Evolutionary conservation across 2,797 vertebrate species (phyloP), one percentile per base, ranked within the genome.

Genomic region (Leontocebus nigricollis): DNA sequence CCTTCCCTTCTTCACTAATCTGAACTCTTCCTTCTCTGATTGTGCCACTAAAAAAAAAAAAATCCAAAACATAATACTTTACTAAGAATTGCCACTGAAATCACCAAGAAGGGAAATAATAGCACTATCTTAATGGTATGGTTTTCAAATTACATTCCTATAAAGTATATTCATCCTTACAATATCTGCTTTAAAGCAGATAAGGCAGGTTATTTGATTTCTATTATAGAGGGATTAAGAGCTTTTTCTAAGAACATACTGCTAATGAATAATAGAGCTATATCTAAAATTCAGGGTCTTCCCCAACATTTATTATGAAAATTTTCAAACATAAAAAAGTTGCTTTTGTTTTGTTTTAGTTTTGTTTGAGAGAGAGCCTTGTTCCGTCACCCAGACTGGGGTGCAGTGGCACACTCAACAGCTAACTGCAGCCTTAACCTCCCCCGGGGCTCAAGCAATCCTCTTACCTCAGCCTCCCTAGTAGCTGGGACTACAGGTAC

Each of bases 221-320:
- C 33, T 94, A 55, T 88, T 84, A 67, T 55, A 82, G 64, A 90
- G 27, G 41, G 41, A 36, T 82, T 76, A 86, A 94, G 36, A 30
- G 11, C n/a, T 85, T 95, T 96, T 94, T 64, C 48, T 70, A 86
- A 95, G 30, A 93, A 46, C 11, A 88, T 24, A 94, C 41, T 93
- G 52, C 13, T 83, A 89, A 61, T 64, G 86, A 94, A 57, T 55
- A 77, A 39, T 79, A 93, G 33, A 92, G n/a, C 5, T 76, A 73
- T 33, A 27, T 93, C 90, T 95, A 93, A 97, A 93, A 90, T 91
- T 91, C 33, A 96, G n/a, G 6, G 36, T 61, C 55, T 87, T 22
- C 76, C 13, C 44, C 24, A 89, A 79, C 41, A 95, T 96, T 93
- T 94, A 79, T 61, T 96, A 91, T 39, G 48, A 22, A 96, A 95